Evolutionary conservation across 2,113 vertebrate species (phyloP).

Genomic region (Ptyas mucosa): DNA sequence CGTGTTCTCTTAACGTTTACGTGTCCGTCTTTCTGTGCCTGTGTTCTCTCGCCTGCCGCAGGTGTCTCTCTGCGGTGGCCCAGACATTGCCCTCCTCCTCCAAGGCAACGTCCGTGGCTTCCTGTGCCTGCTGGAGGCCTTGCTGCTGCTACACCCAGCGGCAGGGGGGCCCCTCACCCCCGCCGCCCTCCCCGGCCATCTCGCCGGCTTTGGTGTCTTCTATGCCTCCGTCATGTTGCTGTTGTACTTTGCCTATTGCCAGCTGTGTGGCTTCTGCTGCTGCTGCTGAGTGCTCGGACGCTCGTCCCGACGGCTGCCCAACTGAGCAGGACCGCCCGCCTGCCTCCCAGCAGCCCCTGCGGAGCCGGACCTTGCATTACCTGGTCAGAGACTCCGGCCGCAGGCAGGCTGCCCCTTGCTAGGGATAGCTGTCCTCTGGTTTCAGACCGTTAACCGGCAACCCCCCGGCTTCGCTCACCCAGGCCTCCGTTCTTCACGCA

Average conservation of each 20-base stretch:
- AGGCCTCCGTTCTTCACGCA: no score
- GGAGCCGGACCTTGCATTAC: not conserved
- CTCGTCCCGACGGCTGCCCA: no score
- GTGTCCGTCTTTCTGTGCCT: slow-evolving; percentile 36
- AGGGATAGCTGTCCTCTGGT: not conserved
- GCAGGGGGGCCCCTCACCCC: not conserved
- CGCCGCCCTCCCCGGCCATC: slow-evolving; percentile 54
- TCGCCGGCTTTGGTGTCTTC: slow-evolving; percentile 82
- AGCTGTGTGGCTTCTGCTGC: slow-evolving; percentile 52
- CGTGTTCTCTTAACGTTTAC: not conserved
- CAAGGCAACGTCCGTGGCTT: slow-evolving; percentile 72
- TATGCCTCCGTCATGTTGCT: slow-evolving; percentile 79
- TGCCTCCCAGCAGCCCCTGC: no score
- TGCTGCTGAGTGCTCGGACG: not conserved
- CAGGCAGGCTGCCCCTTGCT: not conserved
- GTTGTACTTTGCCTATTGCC: slow-evolving; percentile 68
- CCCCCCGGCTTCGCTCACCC: no score
- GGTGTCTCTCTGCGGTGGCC: slow-evolving; percentile 78
- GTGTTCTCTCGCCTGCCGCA: slow-evolving; percentile 56
- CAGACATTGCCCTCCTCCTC: slow-evolving; percentile 75
- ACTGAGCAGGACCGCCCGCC: fast-evolving
- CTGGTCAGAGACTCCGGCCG: not conserved
- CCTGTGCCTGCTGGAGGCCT: slow-evolving; percentile 72
- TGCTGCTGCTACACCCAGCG: slow-evolving; percentile 55
- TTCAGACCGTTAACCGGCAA: no score